phyloP scores from a whole-genome alignment of 1,140 invertebrate genomes.

The Trissolcus basalis region DNA sequence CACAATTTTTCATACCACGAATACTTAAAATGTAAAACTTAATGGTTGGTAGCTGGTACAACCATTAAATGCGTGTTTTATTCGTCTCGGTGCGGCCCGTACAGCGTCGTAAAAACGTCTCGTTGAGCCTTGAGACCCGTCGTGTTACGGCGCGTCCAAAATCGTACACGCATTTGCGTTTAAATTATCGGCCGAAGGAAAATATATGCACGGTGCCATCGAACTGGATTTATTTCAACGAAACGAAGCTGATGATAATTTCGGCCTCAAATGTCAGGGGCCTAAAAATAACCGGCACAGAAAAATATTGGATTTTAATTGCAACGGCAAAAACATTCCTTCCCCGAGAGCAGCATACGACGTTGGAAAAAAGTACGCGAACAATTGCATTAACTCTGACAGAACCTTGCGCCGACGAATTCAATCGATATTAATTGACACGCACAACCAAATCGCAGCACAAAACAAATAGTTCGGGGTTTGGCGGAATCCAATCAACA shows the following conservation, averaged over 20 bases:
- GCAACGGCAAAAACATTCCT: too few species aligned
- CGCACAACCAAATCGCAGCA: not conserved
- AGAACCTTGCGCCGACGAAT: too few species aligned
- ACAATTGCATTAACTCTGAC: too few species aligned
- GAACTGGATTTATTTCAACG: too few species aligned
- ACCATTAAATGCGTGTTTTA: constrained; percentile 35
- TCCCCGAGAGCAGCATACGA: too few species aligned
- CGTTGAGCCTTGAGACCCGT: constrained; percentile 5
- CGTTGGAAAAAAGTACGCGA: too few species aligned
- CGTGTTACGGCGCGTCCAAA: constrained; percentile 22
- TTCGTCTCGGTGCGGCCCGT: constrained; percentile 28
- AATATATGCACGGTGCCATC: not conserved
- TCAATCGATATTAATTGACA: constrained; percentile 30
- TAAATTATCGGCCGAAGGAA: constrained; percentile 27
- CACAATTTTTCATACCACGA: constrained; percentile 28
- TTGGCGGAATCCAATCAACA: constrained; percentile 17
- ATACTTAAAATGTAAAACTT: constrained; percentile 35
- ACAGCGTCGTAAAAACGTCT: constrained; percentile 49
- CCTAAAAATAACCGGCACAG: too few species aligned
- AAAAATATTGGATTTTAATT: too few species aligned
- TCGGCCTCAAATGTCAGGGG: too few species aligned
- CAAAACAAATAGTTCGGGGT: constrained; percentile 5
- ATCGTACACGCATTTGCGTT: constrained; percentile 15
- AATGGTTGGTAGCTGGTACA: constrained; percentile 15
- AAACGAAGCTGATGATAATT: too few species aligned